Evolutionary conservation across 2,113 vertebrate genomes (phyloP).

Genomic region (Cichladusa arquata): DNA sequence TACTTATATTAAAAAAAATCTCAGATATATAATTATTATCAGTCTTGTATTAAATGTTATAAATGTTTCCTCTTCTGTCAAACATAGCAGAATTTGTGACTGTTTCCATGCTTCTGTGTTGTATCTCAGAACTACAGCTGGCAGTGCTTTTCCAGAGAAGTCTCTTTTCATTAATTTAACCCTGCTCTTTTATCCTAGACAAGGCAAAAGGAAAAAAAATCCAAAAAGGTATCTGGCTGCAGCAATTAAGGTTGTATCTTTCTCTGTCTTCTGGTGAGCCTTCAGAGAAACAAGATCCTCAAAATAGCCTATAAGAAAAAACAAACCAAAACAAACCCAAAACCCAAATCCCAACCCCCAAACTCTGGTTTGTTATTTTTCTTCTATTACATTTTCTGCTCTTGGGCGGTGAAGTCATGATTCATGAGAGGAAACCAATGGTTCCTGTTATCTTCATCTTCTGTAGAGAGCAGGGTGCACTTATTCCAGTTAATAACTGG

Average conservation of each 20-base stretch:
- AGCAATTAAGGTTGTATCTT: background rate
- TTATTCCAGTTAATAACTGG: background rate
- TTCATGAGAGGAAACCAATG: background rate
- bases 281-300: background rate
- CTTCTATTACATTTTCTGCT: background rate
- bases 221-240: background rate
- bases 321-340: background rate
- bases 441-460: background rate
- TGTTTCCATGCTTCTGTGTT: background rate
- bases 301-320: background rate
- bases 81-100: background rate
- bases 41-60: background rate
- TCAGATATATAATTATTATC: background rate
- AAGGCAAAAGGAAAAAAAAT: background rate
- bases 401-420: accelerated
- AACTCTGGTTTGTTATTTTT: background rate
- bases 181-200: background rate
- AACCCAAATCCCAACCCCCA: background rate
- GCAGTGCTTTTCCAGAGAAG: background rate
- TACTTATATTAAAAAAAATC: background rate
- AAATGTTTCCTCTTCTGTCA: background rate
- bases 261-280: background rate
- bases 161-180: background rate
- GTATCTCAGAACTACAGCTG: background rate
- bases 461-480: background rate